Conservation (phyloP, 2,888 invertebrate species). For the Gymnosoma rotundatum region DNA sequence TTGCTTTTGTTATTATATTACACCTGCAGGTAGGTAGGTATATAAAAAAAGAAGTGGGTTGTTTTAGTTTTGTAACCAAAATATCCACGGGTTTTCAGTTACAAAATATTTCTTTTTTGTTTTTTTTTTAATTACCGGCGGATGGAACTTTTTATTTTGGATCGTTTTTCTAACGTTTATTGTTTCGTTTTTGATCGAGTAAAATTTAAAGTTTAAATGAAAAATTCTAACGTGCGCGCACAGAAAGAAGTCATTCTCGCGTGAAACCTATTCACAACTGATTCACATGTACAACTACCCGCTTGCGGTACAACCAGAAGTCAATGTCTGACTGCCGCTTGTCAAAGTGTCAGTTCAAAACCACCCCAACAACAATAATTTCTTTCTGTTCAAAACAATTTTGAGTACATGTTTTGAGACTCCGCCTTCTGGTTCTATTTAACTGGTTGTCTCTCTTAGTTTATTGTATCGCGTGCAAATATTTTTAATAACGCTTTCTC, state of each 20-base stretch:
- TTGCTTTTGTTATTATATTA: neutral
- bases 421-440: slow-evolving; percentile 23
- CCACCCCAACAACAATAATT: slow-evolving; percentile 39
- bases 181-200: slow-evolving; percentile 26
- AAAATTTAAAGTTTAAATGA: slow-evolving; percentile 35
- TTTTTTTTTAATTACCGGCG: slow-evolving; percentile 47
- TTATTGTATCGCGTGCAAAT: neutral
- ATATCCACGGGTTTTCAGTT: slow-evolving; percentile 69
- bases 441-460: slow-evolving; percentile 39
- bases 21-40: too few relatives aligned
- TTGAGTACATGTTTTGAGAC: slow-evolving; percentile 3
- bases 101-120: slow-evolving; percentile 45
- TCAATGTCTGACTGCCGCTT: slow-evolving; percentile 27
- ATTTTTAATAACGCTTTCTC: slow-evolving; percentile 35
- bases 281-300: slow-evolving; percentile 74
- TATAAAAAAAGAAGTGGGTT: neutral
- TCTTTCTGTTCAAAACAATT: neutral
- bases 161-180: slow-evolving; percentile 32
- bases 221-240: slow-evolving; percentile 65
- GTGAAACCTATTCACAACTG: slow-evolving; percentile 78
- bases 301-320: slow-evolving; percentile 19
- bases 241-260: slow-evolving; percentile 75
- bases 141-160: slow-evolving; percentile 11
- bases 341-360: slow-evolving; percentile 32
- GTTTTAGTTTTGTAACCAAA: slow-evolving; percentile 63